phyloP scores from a whole-genome alignment of 2,113 vertebrate genomes.

The Mohoua ochrocephala region DNA sequence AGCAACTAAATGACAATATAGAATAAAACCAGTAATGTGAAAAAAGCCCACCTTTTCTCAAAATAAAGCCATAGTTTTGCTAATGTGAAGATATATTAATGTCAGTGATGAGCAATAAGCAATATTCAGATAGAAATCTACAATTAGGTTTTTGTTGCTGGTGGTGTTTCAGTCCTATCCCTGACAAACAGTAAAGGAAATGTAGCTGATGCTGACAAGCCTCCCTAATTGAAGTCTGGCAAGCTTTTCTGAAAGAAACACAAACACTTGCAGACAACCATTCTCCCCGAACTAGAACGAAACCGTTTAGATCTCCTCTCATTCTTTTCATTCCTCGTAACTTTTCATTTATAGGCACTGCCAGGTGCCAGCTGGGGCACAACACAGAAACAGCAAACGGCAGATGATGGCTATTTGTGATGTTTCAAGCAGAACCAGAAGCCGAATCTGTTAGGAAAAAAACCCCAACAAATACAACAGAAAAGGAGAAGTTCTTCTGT shows the following conservation, averaged over 20 bases:
- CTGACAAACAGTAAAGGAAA: background rate
- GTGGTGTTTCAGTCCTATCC: background rate
- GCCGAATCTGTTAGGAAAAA: background rate
- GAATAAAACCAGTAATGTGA: background rate
- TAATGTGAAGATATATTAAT: background rate
- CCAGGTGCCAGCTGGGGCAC: slow-evolving; percentile 18
- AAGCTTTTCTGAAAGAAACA: background rate
- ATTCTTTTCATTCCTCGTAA: background rate
- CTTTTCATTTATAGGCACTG: background rate
- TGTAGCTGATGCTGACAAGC: background rate
- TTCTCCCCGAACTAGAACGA: background rate
- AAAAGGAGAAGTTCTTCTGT: background rate
- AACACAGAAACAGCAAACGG: background rate
- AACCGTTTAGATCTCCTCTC: background rate
- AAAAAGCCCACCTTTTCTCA: background rate
- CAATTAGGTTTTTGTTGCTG: background rate
- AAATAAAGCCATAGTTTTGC: background rate
- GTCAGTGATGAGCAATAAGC: background rate
- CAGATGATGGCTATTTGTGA: background rate
- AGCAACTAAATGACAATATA: background rate
- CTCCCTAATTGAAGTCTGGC: background rate
- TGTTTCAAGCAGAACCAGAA: background rate
- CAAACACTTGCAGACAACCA: background rate
- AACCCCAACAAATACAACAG: background rate
- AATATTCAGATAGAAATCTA: background rate